Percentiles rank a stretch among this genome's conserved stretches.
These are phyloP conservation scores for Drosophila melanica DNA, from an alignment of 1,140 invertebrate genomes.

Conservation along the genomic window DNA sequence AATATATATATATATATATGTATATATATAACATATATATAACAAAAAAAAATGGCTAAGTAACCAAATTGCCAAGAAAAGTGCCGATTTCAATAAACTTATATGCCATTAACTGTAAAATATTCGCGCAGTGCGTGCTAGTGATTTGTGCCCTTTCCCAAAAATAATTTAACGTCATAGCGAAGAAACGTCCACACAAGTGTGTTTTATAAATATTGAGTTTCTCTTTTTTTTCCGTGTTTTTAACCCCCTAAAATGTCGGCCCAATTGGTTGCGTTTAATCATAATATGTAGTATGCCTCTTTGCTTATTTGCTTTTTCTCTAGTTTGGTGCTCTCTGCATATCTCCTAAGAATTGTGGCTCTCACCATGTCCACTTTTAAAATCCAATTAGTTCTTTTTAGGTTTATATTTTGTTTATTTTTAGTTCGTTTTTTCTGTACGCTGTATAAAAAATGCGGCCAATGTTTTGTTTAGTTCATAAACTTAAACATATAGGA, in stretches of 20 bases:
- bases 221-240: too few species aligned
- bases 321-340: constrained; percentile 5
- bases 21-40: not conserved
- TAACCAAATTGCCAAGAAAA: not conserved
- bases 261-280: constrained; percentile 5
- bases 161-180: not conserved
- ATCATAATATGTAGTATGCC: not conserved
- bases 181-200: not conserved
- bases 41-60: constrained; percentile 13
- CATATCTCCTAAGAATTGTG: not conserved
- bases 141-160: not conserved
- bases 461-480: constrained; percentile 43
- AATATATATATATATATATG: not conserved
- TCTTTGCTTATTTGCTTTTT: not conserved
- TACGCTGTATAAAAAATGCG: constrained; percentile 46
- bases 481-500: constrained; percentile 47
- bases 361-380: not conserved
- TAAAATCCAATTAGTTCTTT: constrained; percentile 69
- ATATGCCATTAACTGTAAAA: not conserved
- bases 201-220: constrained; percentile 16
- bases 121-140: not conserved
- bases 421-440: constrained; percentile 59
- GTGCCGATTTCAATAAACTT: not conserved
- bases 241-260: not conserved
- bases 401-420: constrained; percentile 50